Evolutionary conservation across 1,140 invertebrate genomes (phyloP).

Genomic region (Lineus longissimus): DNA sequence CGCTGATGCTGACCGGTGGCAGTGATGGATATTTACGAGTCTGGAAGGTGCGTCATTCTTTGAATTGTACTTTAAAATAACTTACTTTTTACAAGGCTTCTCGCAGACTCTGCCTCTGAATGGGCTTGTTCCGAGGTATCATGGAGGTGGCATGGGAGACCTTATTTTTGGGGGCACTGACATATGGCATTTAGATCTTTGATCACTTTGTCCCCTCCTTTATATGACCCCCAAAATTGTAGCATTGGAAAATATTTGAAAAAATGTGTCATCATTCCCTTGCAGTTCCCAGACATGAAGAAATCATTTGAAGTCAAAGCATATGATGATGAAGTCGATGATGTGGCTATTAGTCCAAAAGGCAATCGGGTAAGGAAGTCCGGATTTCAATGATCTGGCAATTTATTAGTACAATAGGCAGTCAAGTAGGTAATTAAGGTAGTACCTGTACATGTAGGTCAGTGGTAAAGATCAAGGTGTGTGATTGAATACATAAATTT

Average conservation of each 20-base stretch:
- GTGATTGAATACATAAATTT: conserved; percentile 5
- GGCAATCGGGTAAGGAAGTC: conserved; percentile 64
- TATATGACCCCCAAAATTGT: too few relatives aligned
- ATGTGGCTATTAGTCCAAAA: conserved; percentile 81
- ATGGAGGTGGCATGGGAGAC: too few relatives aligned
- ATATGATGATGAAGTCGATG: conserved; percentile 82
- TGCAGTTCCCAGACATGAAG: conserved; percentile 70
- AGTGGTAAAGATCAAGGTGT: too few relatives aligned
- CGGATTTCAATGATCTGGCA: too few relatives aligned
- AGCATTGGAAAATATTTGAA: neutral
- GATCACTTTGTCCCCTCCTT: neutral
- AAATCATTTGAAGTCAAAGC: conserved; percentile 66
- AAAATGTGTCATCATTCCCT: neutral
- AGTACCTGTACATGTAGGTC: too few relatives aligned
- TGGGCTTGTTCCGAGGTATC: too few relatives aligned
- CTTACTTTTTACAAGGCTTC: too few relatives aligned
- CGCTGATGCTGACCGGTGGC: conserved; percentile 83
- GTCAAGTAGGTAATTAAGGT: too few relatives aligned
- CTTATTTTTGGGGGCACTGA: too few relatives aligned
- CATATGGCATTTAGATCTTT: neutral
- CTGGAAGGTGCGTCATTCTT: conserved; percentile 63
- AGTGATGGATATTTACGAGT: conserved; percentile 80
- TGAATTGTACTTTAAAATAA: neutral
- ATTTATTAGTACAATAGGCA: too few relatives aligned
- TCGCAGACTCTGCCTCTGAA: too few relatives aligned